Percentiles rank a stretch among this genome's conserved stretches.
phyloP scores from a whole-genome alignment of 2,888 invertebrate genomes.

The Mystacides longicornis region DNA sequence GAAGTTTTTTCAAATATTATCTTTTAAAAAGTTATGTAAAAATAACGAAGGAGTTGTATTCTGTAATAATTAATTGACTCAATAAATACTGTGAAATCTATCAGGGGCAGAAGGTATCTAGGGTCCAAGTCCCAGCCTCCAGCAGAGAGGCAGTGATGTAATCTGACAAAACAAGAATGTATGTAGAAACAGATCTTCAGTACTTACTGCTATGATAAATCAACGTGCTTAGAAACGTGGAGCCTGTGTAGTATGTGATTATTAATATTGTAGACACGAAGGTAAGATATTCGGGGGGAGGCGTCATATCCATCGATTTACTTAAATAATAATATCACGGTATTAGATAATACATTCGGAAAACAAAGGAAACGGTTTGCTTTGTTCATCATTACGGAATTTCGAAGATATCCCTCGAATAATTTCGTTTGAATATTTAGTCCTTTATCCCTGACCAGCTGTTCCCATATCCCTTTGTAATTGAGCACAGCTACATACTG shows the following conservation, averaged over 20 bases:
- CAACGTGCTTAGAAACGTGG: no score
- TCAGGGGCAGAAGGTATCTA: no score
- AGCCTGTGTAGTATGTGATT: no score
- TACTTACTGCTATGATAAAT: neutral
- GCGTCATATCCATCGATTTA: slow-evolving; percentile 6
- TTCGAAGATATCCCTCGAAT: slow-evolving; percentile 12
- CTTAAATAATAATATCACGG: no score
- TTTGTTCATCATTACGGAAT: slow-evolving; percentile 10
- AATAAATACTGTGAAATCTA: no score
- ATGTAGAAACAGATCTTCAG: neutral
- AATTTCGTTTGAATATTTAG: slow-evolving; percentile 14
- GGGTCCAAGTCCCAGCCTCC: no score
- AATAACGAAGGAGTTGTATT: no score
- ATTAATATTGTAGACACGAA: no score
- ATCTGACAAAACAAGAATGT: neutral
- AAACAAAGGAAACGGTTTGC: slow-evolving; percentile 14
- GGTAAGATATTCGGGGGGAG: neutral
- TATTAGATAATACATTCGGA: slow-evolving; percentile 10
- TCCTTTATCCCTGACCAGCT: slow-evolving; percentile 14
- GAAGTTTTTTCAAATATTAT: no score
- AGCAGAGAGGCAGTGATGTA: no score
- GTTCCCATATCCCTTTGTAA: slow-evolving; percentile 20
- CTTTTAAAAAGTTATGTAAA: no score
- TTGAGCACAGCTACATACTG: slow-evolving; percentile 10
- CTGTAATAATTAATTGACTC: no score